Evolutionary conservation across 2,113 vertebrate genomes (phyloP).

Genomic region (Cricetomys ansorgei): DNA sequence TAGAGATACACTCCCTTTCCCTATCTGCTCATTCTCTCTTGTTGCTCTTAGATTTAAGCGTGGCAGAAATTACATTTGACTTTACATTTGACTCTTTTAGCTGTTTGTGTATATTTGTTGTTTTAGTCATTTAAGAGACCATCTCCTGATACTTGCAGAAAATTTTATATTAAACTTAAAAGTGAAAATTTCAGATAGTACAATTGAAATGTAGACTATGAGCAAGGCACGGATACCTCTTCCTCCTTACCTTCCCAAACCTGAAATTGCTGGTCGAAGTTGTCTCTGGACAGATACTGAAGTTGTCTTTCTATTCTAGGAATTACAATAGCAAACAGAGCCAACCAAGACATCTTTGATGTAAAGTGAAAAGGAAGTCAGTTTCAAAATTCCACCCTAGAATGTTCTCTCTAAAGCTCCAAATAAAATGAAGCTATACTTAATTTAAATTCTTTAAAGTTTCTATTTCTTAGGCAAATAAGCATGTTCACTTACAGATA

Average conservation of each 20-base stretch:
- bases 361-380: conserved; percentile 32
- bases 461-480: conserved; percentile 18
- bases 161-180: conserved; percentile 17
- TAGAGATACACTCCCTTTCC: background rate
- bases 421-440: conserved; percentile 25
- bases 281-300: background rate
- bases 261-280: background rate
- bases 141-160: background rate
- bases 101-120: background rate
- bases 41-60: background rate
- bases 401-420: conserved; percentile 1
- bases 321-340: background rate
- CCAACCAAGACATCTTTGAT: background rate
- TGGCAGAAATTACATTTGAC: background rate
- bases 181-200: background rate
- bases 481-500: background rate
- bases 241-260: background rate
- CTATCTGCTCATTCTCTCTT: background rate
- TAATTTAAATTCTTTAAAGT: background rate
- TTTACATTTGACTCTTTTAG: conserved; percentile 42
- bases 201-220: background rate
- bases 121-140: conserved; percentile 22
- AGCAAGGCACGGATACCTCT: background rate
- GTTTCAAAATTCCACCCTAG: conserved; percentile 10
- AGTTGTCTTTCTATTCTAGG: background rate